Percentiles rank a stretch among this genome's conserved stretches.
Evolutionary conservation across 2,797 vertebrate species (phyloP).

Genomic region (Helarctos malayanus): DNA sequence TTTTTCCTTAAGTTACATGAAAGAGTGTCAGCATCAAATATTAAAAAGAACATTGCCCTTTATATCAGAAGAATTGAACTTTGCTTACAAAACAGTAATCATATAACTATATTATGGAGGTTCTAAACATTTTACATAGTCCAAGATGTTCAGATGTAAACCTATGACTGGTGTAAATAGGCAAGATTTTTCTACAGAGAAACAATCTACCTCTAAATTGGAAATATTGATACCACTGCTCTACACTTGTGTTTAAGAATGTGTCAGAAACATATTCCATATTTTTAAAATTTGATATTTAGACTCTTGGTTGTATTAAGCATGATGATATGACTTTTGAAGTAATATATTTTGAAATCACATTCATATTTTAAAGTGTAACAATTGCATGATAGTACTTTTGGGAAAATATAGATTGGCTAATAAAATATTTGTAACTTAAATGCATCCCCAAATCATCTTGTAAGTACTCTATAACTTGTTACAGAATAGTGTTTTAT

Average conservation of each 20-base stretch:
- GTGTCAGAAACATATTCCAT: neutral
- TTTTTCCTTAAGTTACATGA: neutral
- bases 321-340: neutral
- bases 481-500: neutral
- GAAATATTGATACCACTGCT: neutral
- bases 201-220: neutral
- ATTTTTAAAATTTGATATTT: neutral
- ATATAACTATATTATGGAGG: neutral
- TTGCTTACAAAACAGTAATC: neutral
- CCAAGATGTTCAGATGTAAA: neutral
- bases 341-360: neutral
- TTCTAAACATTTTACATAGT: neutral
- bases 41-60: neutral
- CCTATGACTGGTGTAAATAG: neutral
- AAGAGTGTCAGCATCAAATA: neutral
- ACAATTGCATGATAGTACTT: neutral
- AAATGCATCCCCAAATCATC: neutral
- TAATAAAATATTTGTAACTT: slow-evolving; percentile 2
- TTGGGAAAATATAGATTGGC: neutral
- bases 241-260: neutral
- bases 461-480: neutral
- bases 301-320: neutral
- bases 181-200: neutral
- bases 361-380: neutral
- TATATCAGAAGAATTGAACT: neutral